These are phyloP conservation scores for Channallabes apus DNA, from an alignment of 2,797 vertebrate genomes.

Conservation along the genomic window DNA sequence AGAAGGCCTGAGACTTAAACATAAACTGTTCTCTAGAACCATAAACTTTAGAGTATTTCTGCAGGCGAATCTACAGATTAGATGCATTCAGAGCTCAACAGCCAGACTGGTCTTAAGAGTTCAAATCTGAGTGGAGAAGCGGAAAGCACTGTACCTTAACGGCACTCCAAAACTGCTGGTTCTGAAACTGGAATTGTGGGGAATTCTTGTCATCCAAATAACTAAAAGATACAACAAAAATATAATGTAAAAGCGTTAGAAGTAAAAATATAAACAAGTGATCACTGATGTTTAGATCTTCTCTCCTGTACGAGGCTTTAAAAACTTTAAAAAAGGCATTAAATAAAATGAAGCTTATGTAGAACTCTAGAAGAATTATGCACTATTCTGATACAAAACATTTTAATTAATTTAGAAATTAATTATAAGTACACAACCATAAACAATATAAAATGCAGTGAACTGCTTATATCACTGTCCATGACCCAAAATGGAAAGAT, in stretches of 20 bases:
- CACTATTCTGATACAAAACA: background rate
- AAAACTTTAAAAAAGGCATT: background rate
- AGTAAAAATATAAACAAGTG: background rate
- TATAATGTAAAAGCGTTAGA: background rate
- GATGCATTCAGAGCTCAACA: conserved; percentile 4
- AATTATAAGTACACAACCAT: too few species aligned
- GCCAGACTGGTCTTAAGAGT: background rate
- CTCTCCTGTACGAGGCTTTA: background rate
- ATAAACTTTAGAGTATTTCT: background rate
- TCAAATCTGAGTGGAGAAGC: background rate
- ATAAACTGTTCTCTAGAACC: background rate
- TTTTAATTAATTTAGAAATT: too few species aligned
- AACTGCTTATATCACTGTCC: too few species aligned
- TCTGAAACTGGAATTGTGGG: conserved; percentile 80
- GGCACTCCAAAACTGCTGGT: conserved; percentile 85
- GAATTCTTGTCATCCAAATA: conserved; percentile 77
- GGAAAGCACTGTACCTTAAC: conserved; percentile 77
- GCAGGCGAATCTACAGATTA: background rate
- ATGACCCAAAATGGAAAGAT: too few species aligned
- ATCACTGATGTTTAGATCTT: background rate
- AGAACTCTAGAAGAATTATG: background rate
- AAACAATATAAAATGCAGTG: too few species aligned
- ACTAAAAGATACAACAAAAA: conserved; percentile 57
- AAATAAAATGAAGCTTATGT: background rate
- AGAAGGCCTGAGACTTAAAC: background rate